phyloP scores from a whole-genome alignment of 2,113 vertebrate species.

The Chlamydotis undulata region DNA sequence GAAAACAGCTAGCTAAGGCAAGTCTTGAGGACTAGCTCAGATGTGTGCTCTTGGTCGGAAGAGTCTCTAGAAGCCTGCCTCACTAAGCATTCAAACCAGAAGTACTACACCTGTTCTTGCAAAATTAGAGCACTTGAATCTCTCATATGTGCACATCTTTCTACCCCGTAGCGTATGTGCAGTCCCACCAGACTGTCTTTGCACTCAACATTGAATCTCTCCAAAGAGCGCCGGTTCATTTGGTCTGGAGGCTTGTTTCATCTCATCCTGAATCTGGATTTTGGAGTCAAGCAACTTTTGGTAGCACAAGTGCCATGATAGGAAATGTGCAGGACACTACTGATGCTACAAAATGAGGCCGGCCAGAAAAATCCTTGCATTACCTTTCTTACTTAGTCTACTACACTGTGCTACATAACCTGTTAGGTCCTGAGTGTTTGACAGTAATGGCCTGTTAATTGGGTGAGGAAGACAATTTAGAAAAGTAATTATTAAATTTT shows the following conservation, averaged over 20 bases:
- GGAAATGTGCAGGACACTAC: not conserved
- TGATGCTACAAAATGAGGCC: not conserved
- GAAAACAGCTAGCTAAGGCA: not conserved
- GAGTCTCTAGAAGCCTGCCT: not conserved
- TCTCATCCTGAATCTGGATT: not conserved
- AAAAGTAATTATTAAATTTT: conserved; percentile 57
- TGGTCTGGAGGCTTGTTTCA: not conserved
- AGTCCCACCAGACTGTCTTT: not conserved
- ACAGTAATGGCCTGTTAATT: conserved; percentile 27
- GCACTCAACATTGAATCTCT: not conserved
- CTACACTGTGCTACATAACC: not conserved
- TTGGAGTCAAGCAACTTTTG: not conserved
- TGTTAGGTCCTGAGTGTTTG: not conserved
- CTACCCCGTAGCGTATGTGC: not conserved
- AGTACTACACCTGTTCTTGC: not conserved
- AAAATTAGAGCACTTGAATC: not conserved
- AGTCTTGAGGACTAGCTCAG: not conserved
- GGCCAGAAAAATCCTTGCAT: not conserved
- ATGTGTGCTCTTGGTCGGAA: not conserved
- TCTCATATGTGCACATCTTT: not conserved
- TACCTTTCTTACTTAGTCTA: not conserved
- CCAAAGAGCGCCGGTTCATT: fast-evolving
- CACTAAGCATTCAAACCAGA: not conserved
- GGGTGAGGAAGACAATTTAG: not conserved
- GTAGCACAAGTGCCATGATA: fast-evolving